Evolutionary conservation across 1,140 invertebrate genomes (phyloP).

Genomic region (Diorhabda elongata): DNA sequence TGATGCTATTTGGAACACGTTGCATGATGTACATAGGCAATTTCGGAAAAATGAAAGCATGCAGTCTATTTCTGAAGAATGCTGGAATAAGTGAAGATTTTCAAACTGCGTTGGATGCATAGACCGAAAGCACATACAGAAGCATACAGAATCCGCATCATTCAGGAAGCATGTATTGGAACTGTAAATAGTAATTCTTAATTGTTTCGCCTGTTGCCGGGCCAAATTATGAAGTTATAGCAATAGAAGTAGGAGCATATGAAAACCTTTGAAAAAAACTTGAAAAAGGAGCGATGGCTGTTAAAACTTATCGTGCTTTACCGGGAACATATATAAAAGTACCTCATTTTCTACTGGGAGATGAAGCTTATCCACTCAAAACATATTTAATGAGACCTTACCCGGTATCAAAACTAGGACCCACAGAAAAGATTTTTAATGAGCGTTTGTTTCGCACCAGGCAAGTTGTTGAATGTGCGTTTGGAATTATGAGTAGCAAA

Average conservation of each 20-base stretch:
- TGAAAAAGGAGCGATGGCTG: slow-evolving; percentile 7
- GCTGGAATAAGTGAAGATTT: slow-evolving; percentile 39
- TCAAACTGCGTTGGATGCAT: slow-evolving; percentile 43
- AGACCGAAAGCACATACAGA: slow-evolving; percentile 30
- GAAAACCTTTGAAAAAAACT: slow-evolving; percentile 26
- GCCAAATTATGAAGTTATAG: slow-evolving; percentile 46
- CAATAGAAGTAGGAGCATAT: slow-evolving; percentile 46
- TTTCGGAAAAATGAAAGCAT: slow-evolving; percentile 38
- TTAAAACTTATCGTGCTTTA: slow-evolving; percentile 9
- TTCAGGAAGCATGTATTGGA: slow-evolving; percentile 41
- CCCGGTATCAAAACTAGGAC: background rate
- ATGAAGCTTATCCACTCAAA: slow-evolving; percentile 26
- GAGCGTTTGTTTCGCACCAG: slow-evolving; percentile 15
- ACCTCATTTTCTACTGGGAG: slow-evolving; percentile 25
- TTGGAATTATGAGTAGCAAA: slow-evolving; percentile 7
- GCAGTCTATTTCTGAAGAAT: slow-evolving; percentile 39
- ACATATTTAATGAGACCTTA: slow-evolving; percentile 24
- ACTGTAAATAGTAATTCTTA: slow-evolving; percentile 45
- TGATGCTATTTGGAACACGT: slow-evolving; percentile 39
- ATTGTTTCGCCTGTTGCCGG: slow-evolving; percentile 46
- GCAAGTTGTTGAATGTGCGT: slow-evolving; percentile 8
- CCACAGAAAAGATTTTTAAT: slow-evolving; percentile 24
- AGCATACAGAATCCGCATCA: slow-evolving; percentile 42
- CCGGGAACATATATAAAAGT: slow-evolving; percentile 18
- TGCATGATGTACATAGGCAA: slow-evolving; percentile 31